These are phyloP conservation scores for Furcula furcula DNA, from an alignment of 2,888 invertebrate species.

Conservation along the genomic window DNA sequence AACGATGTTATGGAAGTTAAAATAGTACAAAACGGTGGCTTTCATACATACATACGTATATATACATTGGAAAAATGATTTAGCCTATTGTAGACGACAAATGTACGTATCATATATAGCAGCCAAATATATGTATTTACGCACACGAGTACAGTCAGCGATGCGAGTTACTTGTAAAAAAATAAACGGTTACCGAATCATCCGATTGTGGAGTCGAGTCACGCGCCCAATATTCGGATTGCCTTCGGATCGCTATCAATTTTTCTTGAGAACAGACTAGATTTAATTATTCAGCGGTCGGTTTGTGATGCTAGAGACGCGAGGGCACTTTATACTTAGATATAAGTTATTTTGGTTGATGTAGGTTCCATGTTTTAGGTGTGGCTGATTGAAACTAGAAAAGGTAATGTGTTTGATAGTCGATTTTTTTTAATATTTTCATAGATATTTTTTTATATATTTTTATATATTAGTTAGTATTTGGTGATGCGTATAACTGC, in stretches of 20 bases:
- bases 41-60: too few relatives aligned
- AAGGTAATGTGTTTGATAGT: too few relatives aligned
- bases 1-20: too few relatives aligned
- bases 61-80: too few relatives aligned
- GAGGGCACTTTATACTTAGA: slow-evolving; percentile 22
- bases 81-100: too few relatives aligned
- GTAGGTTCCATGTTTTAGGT: slow-evolving; percentile 6
- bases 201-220: slow-evolving; percentile 39
- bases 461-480: too few relatives aligned
- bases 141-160: slow-evolving; percentile 13
- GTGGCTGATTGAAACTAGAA: slow-evolving; percentile 10
- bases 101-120: too few relatives aligned
- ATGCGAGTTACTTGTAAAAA: slow-evolving; percentile 40
- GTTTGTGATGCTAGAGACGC: slow-evolving; percentile 28
- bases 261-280: slow-evolving; percentile 58
- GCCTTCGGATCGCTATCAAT: slow-evolving; percentile 68
- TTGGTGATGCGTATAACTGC: too few relatives aligned
- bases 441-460: too few relatives aligned
- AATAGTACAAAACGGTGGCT: too few relatives aligned
- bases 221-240: slow-evolving; percentile 70
- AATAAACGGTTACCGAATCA: slow-evolving; percentile 33
- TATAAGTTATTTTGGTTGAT: slow-evolving; percentile 8
- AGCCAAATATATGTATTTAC: too few relatives aligned
- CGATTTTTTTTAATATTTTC: too few relatives aligned
- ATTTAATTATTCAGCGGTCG: slow-evolving; percentile 63